phyloP scores from a whole-genome alignment of 2,113 vertebrate species.

The Nothocercus nigrocapillus region DNA sequence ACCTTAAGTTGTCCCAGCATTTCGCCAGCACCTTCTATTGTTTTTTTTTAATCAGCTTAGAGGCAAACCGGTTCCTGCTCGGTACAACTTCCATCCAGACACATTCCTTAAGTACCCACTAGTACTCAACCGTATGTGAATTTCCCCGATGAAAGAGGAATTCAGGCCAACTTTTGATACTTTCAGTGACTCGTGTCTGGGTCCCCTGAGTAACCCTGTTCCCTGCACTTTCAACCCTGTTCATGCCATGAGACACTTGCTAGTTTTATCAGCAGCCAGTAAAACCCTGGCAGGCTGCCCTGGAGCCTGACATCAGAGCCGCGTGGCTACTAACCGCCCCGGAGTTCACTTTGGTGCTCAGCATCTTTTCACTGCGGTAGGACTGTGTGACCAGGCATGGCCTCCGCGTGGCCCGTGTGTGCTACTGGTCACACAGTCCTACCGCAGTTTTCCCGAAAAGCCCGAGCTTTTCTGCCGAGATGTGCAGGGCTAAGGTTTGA shows the following conservation, averaged over 20 bases:
- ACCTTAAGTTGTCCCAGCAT: neutral
- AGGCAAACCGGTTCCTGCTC: neutral
- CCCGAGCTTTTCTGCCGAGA: neutral
- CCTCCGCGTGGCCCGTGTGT: neutral
- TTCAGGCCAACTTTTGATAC: neutral
- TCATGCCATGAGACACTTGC: accelerated
- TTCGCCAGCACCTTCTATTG: neutral
- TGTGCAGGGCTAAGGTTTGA: neutral
- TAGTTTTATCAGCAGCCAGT: neutral
- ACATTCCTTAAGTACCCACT: neutral
- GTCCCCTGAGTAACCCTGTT: neutral
- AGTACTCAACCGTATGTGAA: neutral
- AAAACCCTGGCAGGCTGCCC: neutral
- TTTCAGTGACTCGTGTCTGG: neutral
- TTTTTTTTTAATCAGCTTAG: neutral
- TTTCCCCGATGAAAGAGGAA: neutral
- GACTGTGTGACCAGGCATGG: too few species aligned
- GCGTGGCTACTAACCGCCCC: neutral
- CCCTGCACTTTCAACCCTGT: neutral
- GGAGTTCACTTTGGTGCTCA: conserved; percentile 24
- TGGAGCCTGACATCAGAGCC: neutral
- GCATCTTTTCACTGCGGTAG: conserved; percentile 28
- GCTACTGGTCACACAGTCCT: neutral
- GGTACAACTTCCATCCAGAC: neutral
- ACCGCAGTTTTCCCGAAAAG: neutral